Percentiles rank a stretch among this genome's conserved stretches.
Evolutionary conservation across 2,797 vertebrate species (phyloP).

Genomic region (Eulemur coronatus): DNA sequence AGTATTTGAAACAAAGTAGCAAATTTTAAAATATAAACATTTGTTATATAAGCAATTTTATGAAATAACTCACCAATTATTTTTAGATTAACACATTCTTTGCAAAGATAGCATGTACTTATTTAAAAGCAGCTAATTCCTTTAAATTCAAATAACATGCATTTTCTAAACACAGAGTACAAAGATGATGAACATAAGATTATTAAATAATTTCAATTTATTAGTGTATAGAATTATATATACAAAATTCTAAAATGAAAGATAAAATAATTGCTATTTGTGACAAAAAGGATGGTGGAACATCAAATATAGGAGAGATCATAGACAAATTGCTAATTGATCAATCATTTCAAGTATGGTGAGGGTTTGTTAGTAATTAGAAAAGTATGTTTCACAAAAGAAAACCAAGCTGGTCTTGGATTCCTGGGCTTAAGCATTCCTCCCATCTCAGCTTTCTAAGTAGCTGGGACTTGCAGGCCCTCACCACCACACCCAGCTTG

Average conservation of each 20-base stretch:
- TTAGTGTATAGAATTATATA: not conserved
- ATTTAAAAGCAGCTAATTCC: not conserved
- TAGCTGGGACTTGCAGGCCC: not conserved
- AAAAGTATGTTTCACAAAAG: not conserved
- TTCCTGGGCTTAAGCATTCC: not conserved
- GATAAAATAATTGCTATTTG: not conserved
- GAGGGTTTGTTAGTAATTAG: not conserved
- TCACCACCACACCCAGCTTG: not conserved
- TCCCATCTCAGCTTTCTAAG: not conserved
- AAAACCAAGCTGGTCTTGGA: not conserved
- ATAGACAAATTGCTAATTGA: not conserved
- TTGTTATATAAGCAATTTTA: not conserved
- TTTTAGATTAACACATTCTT: constrained; percentile 14
- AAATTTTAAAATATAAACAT: constrained; percentile 27
- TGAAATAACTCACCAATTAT: not conserved
- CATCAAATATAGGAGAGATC: not conserved
- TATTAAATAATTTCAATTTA: not conserved
- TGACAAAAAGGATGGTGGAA: not conserved
- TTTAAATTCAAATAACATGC: constrained; percentile 7
- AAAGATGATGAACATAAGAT: not conserved
- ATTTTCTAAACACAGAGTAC: constrained; percentile 22
- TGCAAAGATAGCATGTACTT: not conserved
- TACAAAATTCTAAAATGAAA: not conserved
- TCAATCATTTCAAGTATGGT: not conserved
- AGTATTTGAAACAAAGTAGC: constrained; percentile 26